A percentile compares a stretch with the other conserved stretches of the same genome.
phyloP scores from a whole-genome alignment of 2,888 invertebrate species.

The Polymixis flavicincta region DNA sequence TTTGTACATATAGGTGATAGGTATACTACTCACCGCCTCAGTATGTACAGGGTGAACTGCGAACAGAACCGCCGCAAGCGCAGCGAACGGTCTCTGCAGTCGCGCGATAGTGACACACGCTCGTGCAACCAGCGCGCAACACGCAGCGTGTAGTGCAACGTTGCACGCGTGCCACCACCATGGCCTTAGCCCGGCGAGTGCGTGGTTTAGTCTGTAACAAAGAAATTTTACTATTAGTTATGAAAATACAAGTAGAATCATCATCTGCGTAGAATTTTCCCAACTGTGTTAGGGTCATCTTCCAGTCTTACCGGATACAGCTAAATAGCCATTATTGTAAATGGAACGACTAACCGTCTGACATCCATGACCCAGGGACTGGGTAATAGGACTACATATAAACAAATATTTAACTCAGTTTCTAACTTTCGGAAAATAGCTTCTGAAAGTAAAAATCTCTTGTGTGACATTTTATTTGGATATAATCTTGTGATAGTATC shows the following conservation, averaged over 20 bases:
- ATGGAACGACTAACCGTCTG: too few species aligned
- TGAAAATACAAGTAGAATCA: too few species aligned
- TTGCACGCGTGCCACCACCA: conserved; percentile 96
- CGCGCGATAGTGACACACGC: conserved; percentile 93
- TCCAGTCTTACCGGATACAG: too few species aligned
- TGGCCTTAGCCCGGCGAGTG: conserved; percentile 93
- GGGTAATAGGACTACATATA: too few species aligned
- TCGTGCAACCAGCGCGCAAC: conserved; percentile 93
- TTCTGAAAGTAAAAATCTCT: background rate
- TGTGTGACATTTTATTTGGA: background rate
- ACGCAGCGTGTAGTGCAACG: conserved; percentile 94
- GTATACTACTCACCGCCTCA: conserved; percentile 94
- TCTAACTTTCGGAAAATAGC: background rate
- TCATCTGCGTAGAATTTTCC: too few species aligned
- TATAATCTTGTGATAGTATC: background rate
- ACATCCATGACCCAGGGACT: too few species aligned
- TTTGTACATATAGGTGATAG: background rate
- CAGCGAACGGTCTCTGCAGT: conserved; percentile 93
- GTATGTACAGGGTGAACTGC: conserved; percentile 97
- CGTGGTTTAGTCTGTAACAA: conserved; percentile 94
- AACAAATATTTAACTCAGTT: too few species aligned
- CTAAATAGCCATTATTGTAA: too few species aligned
- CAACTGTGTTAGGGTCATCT: too few species aligned
- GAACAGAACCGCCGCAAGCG: conserved; percentile 94
- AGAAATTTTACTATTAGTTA: conserved; percentile 19